These are phyloP conservation scores for Penaeus vannamei DNA, from an alignment of 1,140 invertebrate species.

Conservation along the genomic window DNA sequence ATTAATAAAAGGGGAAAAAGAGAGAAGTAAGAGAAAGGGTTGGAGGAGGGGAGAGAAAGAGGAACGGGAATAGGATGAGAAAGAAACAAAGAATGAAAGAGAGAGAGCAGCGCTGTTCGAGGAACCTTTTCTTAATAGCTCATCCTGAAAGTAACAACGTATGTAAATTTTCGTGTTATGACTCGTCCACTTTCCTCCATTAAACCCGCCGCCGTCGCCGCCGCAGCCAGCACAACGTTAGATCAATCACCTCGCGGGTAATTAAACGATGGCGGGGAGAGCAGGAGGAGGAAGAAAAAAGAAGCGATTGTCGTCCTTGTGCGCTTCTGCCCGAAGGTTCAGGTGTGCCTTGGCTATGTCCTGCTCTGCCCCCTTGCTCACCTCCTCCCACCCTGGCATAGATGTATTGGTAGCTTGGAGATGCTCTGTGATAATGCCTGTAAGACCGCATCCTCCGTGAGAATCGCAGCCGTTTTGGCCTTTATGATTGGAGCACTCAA, in stretches of 20 bases:
- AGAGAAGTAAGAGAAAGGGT: not conserved
- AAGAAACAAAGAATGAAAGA: not conserved
- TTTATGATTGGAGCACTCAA: not conserved
- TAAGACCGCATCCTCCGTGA: not conserved
- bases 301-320: not conserved
- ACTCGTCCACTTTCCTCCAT: no score
- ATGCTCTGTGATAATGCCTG: conserved; percentile 13
- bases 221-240: no score
- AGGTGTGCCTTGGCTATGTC: not conserved
- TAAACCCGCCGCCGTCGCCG: no score
- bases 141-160: no score
- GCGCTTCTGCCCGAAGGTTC: not conserved
- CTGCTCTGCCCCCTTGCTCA: no score
- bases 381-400: not conserved
- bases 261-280: not conserved
- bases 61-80: not conserved
- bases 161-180: no score
- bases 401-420: conserved; percentile 37
- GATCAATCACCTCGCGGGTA: no score
- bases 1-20: not conserved
- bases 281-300: not conserved
- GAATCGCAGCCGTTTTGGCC: not conserved
- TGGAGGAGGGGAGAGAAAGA: no score
- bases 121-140: no score
- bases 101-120: not conserved